Percentiles rank a stretch among this genome's conserved stretches.
Conservation (phyloP, 2,888 invertebrate species). For the Onthophagus sagittarius region DNA sequence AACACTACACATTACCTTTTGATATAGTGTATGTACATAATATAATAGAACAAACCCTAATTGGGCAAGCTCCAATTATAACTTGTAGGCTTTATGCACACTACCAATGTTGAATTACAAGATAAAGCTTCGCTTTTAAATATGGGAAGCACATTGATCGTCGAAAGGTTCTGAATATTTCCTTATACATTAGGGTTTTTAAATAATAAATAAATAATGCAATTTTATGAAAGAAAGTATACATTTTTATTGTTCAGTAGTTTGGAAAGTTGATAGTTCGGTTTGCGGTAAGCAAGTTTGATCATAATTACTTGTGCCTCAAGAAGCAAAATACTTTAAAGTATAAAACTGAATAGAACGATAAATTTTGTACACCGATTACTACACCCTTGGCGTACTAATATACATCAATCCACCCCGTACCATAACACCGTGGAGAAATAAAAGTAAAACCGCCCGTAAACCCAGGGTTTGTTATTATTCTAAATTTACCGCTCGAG, state of each 20-base stretch:
- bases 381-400: neutral
- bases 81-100: too few species aligned
- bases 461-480: neutral
- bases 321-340: neutral
- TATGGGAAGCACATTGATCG: too few species aligned
- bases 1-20: too few species aligned
- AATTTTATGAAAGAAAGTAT: neutral
- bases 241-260: neutral
- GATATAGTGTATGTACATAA: too few species aligned
- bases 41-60: too few species aligned
- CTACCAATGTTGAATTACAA: too few species aligned
- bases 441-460: neutral
- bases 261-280: neutral
- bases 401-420: neutral
- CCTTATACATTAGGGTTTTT: too few species aligned
- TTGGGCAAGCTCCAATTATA: too few species aligned
- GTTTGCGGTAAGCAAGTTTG: neutral
- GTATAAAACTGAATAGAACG: neutral
- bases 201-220: neutral
- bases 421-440: neutral
- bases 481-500: neutral
- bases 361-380: neutral
- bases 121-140: too few species aligned
- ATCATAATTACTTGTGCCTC: neutral
- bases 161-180: too few species aligned